phyloP scores from a whole-genome alignment of 2,797 vertebrate species.

The Catamblyrhynchus diadema region DNA sequence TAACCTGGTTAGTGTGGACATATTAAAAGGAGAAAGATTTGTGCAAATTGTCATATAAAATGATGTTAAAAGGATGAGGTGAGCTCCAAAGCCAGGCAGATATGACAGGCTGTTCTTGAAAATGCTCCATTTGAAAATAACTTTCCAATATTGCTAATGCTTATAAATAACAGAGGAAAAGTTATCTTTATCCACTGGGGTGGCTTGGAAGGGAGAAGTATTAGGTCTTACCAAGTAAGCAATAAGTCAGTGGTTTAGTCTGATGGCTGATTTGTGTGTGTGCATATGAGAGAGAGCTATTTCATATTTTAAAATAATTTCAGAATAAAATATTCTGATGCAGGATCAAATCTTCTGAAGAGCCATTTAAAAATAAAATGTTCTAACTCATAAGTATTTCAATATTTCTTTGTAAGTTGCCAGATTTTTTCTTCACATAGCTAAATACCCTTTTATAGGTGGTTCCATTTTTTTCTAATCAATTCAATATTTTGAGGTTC shows the following conservation, averaged over 20 bases:
- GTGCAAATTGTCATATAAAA: neutral
- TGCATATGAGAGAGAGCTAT: neutral
- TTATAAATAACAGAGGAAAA: neutral
- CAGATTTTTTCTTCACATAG: neutral
- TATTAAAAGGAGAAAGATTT: neutral
- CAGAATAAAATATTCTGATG: neutral
- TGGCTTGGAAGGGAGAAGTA: neutral
- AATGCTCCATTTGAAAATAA: neutral
- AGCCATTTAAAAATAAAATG: neutral
- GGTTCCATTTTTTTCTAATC: neutral
- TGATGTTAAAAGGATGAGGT: neutral
- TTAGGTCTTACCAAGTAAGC: neutral
- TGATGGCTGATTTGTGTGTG: neutral
- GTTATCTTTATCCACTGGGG: neutral
- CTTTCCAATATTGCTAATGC: neutral
- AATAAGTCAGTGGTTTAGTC: neutral
- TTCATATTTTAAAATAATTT: neutral
- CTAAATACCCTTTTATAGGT: neutral
- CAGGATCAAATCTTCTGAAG: neutral
- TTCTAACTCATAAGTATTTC: neutral
- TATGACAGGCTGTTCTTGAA: neutral
- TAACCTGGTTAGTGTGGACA: neutral
- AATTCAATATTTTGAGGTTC: neutral
- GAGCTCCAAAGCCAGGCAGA: neutral
- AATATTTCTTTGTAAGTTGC: neutral